Percentiles rank a stretch among this genome's conserved stretches.
These are phyloP conservation scores for Gymnocypris eckloni DNA, from an alignment of 2,797 vertebrate species.

Conservation along the genomic window DNA sequence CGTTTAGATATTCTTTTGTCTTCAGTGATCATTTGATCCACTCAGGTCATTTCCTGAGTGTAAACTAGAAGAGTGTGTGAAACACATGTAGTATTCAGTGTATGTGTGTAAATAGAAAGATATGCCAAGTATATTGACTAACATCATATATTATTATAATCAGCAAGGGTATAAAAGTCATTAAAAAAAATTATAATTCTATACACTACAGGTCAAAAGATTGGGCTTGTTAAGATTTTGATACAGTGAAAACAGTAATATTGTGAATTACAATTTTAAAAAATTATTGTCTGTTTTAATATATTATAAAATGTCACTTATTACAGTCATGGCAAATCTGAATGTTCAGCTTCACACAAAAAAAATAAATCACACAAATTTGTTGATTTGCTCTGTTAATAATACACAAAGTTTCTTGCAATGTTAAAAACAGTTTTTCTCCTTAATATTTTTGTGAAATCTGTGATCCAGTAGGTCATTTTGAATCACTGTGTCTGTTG, in stretches of 20 bases:
- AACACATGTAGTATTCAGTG: neutral
- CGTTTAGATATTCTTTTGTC: constrained; percentile 29
- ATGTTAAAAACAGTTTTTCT: too few relatives aligned
- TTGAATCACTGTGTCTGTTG: neutral
- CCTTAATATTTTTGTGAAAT: too few relatives aligned
- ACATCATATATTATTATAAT: neutral
- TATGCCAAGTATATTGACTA: neutral
- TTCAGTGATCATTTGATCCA: constrained; percentile 22
- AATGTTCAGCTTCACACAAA: neutral
- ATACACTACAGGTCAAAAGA: neutral
- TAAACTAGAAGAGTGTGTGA: constrained; percentile 4
- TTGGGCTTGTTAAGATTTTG: neutral
- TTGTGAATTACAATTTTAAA: neutral
- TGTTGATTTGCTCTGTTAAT: too few relatives aligned
- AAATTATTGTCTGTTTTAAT: neutral
- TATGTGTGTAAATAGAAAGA: neutral
- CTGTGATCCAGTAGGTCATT: neutral
- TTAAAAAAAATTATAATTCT: neutral
- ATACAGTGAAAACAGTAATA: neutral
- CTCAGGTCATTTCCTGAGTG: neutral
- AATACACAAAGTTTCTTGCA: too few relatives aligned
- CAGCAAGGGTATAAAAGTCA: neutral
- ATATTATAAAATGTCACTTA: neutral
- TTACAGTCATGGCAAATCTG: neutral
- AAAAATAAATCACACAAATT: too few relatives aligned